phyloP scores from a whole-genome alignment of 2,888 invertebrate species.

The Copidosoma aretas region DNA sequence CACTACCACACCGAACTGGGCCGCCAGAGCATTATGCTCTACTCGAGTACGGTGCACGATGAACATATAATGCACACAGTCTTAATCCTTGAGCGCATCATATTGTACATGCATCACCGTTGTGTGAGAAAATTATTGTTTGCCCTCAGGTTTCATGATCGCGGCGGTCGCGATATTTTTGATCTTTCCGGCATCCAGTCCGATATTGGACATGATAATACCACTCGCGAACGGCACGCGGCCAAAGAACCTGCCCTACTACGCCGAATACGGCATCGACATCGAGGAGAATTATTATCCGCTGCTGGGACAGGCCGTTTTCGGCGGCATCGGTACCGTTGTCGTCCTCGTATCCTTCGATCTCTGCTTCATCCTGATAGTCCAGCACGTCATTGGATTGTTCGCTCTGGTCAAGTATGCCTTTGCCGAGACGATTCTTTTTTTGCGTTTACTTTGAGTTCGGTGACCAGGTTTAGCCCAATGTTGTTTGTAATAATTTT shows the following conservation, averaged over 20 bases:
- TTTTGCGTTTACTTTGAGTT: no score
- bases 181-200: neutral
- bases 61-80: neutral
- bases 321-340: slow-evolving; percentile 6
- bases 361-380: slow-evolving; percentile 8
- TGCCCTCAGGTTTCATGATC: neutral
- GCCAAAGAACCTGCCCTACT: slow-evolving; percentile 15
- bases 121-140: neutral
- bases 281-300: slow-evolving; percentile 18
- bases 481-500: no score
- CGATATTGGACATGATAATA: slow-evolving; percentile 7
- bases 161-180: neutral
- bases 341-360: slow-evolving; percentile 15
- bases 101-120: no score
- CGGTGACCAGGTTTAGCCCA: no score
- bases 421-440: no score
- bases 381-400: slow-evolving; percentile 6
- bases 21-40: no score
- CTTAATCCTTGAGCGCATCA: no score
- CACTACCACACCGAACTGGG: no score
- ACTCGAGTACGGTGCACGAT: no score
- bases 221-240: slow-evolving; percentile 18
- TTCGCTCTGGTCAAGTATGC: slow-evolving; percentile 10
- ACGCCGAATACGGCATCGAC: slow-evolving; percentile 25
- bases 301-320: slow-evolving; percentile 15